A percentile compares a stretch with the other conserved stretches of the same genome.
phyloP scores from a whole-genome alignment of 2,113 vertebrate genomes.

The Mellivora capensis region DNA sequence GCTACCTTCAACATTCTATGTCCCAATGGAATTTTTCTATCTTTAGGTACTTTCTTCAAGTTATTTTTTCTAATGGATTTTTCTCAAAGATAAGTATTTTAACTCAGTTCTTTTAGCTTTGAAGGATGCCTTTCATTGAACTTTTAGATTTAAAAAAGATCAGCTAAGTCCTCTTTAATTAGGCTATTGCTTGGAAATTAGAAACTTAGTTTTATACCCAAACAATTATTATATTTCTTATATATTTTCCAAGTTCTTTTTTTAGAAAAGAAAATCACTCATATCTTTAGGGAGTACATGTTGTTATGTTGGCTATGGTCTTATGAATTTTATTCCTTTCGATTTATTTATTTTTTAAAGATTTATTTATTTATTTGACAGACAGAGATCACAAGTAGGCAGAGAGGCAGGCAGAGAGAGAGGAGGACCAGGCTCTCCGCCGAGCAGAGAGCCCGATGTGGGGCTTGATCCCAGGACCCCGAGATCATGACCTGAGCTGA shows the following conservation, averaged over 20 bases:
- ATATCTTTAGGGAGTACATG: not conserved
- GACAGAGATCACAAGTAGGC: too few relatives aligned
- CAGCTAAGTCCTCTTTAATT: constrained; percentile 24
- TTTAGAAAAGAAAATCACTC: not conserved
- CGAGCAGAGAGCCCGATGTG: too few relatives aligned
- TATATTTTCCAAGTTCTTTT: not conserved
- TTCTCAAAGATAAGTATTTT: not conserved
- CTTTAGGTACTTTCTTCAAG: not conserved
- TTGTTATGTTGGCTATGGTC: not conserved
- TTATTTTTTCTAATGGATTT: not conserved
- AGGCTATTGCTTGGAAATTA: not conserved
- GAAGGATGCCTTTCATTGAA: not conserved
- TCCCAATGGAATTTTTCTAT: not conserved
- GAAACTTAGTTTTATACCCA: not conserved
- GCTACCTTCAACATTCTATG: not conserved
- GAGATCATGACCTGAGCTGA: too few relatives aligned
- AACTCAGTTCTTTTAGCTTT: not conserved
- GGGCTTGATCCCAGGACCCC: too few relatives aligned
- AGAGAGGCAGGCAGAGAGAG: too few relatives aligned
- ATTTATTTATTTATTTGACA: too few relatives aligned
- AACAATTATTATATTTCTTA: not conserved
- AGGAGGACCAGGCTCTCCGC: too few relatives aligned
- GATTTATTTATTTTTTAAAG: too few relatives aligned
- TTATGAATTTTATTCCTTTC: constrained; percentile 24
- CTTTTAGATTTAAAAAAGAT: not conserved